phyloP scores from a whole-genome alignment of 2,113 vertebrate genomes.

The Cyprinodon brontotheroides region DNA sequence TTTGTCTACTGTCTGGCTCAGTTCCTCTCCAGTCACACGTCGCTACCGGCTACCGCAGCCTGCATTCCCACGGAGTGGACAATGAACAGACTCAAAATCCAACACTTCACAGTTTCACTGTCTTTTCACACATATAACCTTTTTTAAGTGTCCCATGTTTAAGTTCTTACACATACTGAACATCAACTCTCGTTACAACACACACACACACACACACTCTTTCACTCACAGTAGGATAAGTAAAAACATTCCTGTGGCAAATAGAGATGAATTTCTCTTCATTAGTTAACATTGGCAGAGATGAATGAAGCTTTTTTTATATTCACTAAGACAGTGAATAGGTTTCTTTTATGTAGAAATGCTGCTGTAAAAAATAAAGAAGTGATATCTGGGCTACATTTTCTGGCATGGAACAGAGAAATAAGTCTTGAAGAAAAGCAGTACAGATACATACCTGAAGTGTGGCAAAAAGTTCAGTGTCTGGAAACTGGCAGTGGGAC shows the following conservation, averaged over 20 bases:
- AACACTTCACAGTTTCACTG: constrained; percentile 10
- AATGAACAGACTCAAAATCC: constrained; percentile 19
- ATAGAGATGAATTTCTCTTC: neutral
- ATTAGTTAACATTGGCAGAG: neutral
- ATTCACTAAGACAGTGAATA: neutral
- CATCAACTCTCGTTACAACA: neutral
- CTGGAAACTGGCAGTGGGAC: constrained; percentile 45
- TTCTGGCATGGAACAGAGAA: neutral
- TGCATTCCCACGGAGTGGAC: constrained; percentile 75
- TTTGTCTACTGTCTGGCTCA: constrained; percentile 95
- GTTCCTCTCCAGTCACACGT: constrained; percentile 81
- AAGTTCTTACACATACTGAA: constrained; percentile 19
- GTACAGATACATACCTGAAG: constrained; percentile 63
- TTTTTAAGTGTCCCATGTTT: constrained; percentile 26
- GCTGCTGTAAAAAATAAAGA: neutral
- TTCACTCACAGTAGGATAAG: neutral
- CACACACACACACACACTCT: neutral
- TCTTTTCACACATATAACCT: constrained; percentile 46
- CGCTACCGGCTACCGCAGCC: constrained; percentile 54
- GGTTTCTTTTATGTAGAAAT: neutral
- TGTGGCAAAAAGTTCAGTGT: constrained; percentile 33
- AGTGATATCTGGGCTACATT: neutral
- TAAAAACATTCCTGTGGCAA: neutral
- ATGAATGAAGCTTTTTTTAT: neutral
- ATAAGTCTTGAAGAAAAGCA: neutral